phyloP scores from a whole-genome alignment of 2,113 vertebrate genomes.

The Boulengerochromis microlepis region DNA sequence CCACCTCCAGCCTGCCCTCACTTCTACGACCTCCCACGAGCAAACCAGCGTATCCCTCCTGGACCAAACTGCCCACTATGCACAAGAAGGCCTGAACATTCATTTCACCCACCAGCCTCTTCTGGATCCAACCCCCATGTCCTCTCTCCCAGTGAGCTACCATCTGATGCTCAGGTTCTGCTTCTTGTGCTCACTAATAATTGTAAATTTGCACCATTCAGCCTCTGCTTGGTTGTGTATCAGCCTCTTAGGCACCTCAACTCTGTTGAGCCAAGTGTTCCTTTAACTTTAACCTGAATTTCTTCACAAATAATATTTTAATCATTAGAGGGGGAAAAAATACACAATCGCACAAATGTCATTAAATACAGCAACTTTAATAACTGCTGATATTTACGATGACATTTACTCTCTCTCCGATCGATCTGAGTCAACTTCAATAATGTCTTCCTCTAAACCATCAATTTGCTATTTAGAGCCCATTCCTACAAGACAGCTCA shows the following conservation, averaged over 20 bases:
- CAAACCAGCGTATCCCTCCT: fast-evolving
- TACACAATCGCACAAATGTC: neutral
- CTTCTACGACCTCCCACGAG: neutral
- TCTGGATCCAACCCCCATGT: neutral
- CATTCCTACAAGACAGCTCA: neutral
- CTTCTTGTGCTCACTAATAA: neutral
- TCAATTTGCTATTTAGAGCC: neutral
- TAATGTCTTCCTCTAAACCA: neutral
- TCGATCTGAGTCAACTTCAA: neutral
- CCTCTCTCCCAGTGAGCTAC: neutral
- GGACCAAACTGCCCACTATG: neutral
- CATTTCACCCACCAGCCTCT: neutral
- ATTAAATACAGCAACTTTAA: neutral
- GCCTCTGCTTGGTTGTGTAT: neutral
- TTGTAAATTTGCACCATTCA: neutral
- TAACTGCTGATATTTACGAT: neutral
- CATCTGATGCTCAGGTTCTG: neutral
- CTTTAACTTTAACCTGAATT: neutral
- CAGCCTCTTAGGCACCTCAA: neutral
- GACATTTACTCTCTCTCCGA: neutral
- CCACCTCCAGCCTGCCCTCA: neutral
- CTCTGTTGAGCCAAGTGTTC: neutral
- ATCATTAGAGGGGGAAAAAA: neutral
- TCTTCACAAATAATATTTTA: neutral
- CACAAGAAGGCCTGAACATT: neutral